Conservation (phyloP, 1,140 invertebrate species). For the Papilio dardanus region DNA sequence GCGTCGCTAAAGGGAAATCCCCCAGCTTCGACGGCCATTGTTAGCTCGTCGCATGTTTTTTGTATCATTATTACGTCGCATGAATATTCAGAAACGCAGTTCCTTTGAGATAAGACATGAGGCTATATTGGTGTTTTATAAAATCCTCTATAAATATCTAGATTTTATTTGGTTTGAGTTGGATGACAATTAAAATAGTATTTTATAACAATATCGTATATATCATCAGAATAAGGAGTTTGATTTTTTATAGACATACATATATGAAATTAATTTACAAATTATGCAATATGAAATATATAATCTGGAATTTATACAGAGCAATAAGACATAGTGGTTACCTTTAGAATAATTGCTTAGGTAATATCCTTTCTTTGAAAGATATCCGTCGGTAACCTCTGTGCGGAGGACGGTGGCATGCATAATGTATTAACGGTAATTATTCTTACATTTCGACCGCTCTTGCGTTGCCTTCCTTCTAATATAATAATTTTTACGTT, state of each 20-base stretch:
- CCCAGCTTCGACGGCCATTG: slow-evolving; percentile 59
- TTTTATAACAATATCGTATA: too few relatives aligned
- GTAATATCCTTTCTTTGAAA: slow-evolving; percentile 56
- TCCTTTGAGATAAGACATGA: slow-evolving; percentile 56
- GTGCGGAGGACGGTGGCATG: slow-evolving; percentile 53
- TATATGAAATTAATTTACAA: background rate
- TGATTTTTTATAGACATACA: too few relatives aligned
- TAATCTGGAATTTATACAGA: slow-evolving; percentile 38
- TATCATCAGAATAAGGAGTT: too few relatives aligned
- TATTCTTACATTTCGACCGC: slow-evolving; percentile 67
- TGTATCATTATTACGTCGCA: slow-evolving; percentile 60
- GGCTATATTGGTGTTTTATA: slow-evolving; percentile 67
- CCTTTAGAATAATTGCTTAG: slow-evolving; percentile 47
- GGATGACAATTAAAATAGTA: background rate
- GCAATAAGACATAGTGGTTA: slow-evolving; percentile 41
- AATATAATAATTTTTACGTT: slow-evolving; percentile 57
- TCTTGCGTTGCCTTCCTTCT: slow-evolving; percentile 45
- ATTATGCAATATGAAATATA: background rate
- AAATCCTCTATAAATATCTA: slow-evolving; percentile 57
- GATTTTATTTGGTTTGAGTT: slow-evolving; percentile 47
- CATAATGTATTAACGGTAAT: slow-evolving; percentile 76
- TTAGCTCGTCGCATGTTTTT: slow-evolving; percentile 58
- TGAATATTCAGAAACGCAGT: slow-evolving; percentile 68
- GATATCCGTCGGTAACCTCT: slow-evolving; percentile 51
- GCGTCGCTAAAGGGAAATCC: slow-evolving; percentile 47